Base-by-base conservation (phyloP, 2,113 vertebrate species). In the Craseonycteris thonglongyai region DNA sequence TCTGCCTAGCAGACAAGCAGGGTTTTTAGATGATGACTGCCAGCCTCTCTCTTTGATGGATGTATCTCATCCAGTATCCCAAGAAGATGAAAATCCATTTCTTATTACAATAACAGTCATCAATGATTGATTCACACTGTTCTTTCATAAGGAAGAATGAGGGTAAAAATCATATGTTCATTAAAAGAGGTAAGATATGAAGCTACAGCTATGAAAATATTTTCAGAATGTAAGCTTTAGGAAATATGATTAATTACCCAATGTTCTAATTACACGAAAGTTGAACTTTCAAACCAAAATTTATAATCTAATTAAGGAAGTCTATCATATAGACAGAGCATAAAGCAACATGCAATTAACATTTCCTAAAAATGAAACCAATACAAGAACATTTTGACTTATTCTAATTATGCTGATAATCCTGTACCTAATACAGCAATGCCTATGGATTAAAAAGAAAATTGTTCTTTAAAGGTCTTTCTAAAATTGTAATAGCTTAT, bases 271-370 rank as follows among this genome's bases (percentile, higher is more conserved):
- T 96, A 97, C 75, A 59, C 61, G 76, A 76, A 96, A 42, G 69
- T 95, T 98, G 78, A 74, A 96, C 86, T 65, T 97, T 97, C 86
- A 95, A 94, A 90, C 80, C 90, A 51, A 69, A 92, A 90, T 94
- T 97, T 92, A 94, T 92, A 98, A 92, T 87, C 91, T 97, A 98
- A 97, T 97, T 97, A 98, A 97, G 94, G 76, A 97, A 94, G 87
- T 83, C 66, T 72, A 95, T 98, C 97, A 93, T 97, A 95, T 22
- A 96, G 79, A 94, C 56, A 94, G 65, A 51, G 35, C n/a, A 63
- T 96, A 97, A 97, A 83, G 86, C 7, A 38, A 38, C 83, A 96
- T 14, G 82, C 93, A 98, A 98, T 98, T 98, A 98, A 96, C 91
- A 87, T 96, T 98, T 97, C 33, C 74, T 81, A 91, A 96, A 93